A percentile compares a stretch with the other conserved stretches of the same genome.
phyloP scores from a whole-genome alignment of 2,113 vertebrate genomes.

The Ornithorhynchus anatinus region DNA sequence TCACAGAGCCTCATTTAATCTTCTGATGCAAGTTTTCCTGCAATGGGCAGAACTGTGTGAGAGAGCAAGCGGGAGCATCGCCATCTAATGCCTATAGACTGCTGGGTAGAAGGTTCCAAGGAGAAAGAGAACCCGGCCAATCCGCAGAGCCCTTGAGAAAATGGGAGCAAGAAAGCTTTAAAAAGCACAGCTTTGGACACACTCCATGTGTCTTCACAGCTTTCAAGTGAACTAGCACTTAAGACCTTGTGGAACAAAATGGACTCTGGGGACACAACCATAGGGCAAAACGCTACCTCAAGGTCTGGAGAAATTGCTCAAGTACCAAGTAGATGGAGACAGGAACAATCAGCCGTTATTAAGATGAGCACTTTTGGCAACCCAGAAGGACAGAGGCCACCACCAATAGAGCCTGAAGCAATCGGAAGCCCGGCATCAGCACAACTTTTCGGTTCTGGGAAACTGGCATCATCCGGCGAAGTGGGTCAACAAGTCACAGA shows the following conservation, averaged over 20 bases:
- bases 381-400: conserved; percentile 79
- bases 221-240: conserved; percentile 76
- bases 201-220: conserved; percentile 79
- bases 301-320: conserved; percentile 87
- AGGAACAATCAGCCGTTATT: conserved; percentile 82
- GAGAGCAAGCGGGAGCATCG: conserved; percentile 55
- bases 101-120: conserved; percentile 65
- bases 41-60: conserved; percentile 72
- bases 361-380: conserved; percentile 89
- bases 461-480: conserved; percentile 77
- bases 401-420: conserved; percentile 81
- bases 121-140: conserved; percentile 61
- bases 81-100: conserved; percentile 71
- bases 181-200: conserved; percentile 73
- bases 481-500: conserved; percentile 79
- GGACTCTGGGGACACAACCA: conserved; percentile 87
- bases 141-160: conserved; percentile 66
- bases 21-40: conserved; percentile 57
- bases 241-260: conserved; percentile 82
- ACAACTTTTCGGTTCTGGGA: conserved; percentile 86
- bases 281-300: conserved; percentile 88
- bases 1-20: conserved; percentile 63
- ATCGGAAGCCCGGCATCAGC: conserved; percentile 73
- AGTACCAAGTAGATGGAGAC: conserved; percentile 89
- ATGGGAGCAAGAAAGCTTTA: conserved; percentile 75